Base-by-base conservation (phyloP, 2,113 vertebrate genomes). In the Thermophis baileyi region DNA sequence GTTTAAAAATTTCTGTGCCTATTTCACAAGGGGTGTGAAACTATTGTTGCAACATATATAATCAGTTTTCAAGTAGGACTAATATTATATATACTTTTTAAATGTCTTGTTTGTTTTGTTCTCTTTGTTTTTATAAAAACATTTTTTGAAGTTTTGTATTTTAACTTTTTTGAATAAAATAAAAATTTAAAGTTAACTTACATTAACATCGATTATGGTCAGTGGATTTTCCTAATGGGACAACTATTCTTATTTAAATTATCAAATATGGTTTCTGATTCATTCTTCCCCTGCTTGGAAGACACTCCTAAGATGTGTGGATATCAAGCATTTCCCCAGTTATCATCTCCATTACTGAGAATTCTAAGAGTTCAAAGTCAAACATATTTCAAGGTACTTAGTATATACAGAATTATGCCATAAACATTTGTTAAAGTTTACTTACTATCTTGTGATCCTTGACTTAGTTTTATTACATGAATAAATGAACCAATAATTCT, bases 401-500 rank as follows among this genome's bases (percentile, higher is more conserved):
- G 11, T 49, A 30, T 50, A 9, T 54, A 74, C 24, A 90, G 44
- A 20, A 87, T n/a, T 50, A 16, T 18, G 30, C 14, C 55, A n/a
- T 92, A 60, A 86, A 87, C 47, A 30, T 87, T 50, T 49, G 14
- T 27, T 30, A 87, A 54, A 53, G 27, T 90, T 85, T 90, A 96
- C 97, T 97, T 92, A 97, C 93, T 16, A 54, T 92, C 63, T 86
- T 91, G 93, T 51, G 90, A 93, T 51, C 40, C 93, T 90, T 90
- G 95, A 30, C 94, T 94, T 90, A 92, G 90, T n/a, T 53, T 50
- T 90, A 98, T 96, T 89, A 97, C 96, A 74, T 96, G 93, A 60
- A 98, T 95, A 90, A 97, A 96, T 57, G 97, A 95, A 27, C 94
- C 96, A 47, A 98, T 95, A 87, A 97, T 97, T 94, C 96, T 97